phyloP scores from a whole-genome alignment of 2,797 vertebrate species.

The Oceanodroma leucorhoa region DNA sequence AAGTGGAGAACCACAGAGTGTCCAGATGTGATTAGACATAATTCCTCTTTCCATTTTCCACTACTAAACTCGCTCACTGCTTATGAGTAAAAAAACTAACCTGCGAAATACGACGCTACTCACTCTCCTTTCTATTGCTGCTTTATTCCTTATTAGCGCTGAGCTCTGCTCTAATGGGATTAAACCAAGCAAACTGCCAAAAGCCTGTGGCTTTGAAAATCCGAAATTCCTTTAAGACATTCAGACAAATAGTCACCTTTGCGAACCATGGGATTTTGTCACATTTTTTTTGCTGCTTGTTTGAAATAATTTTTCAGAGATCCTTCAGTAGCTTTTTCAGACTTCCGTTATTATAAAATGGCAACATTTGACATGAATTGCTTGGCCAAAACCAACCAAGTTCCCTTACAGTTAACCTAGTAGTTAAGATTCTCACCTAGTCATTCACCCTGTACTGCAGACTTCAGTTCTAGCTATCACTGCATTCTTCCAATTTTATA shows the following conservation, averaged over 20 bases:
- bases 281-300: background rate
- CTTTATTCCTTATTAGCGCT: background rate
- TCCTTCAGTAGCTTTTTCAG: background rate
- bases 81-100: background rate
- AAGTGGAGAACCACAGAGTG: background rate
- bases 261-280: background rate
- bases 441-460: fast-evolving
- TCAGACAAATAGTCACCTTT: background rate
- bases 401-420: background rate
- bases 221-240: background rate
- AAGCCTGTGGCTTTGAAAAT: background rate
- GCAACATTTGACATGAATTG: background rate
- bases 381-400: background rate
- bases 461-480: background rate
- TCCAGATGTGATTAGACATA: background rate
- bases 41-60: background rate
- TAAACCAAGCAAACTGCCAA: background rate
- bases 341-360: background rate
- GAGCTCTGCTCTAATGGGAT: background rate
- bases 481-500: background rate
- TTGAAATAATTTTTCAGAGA: background rate
- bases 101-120: background rate
- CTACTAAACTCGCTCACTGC: background rate
- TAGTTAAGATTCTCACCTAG: background rate
- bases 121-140: background rate